phyloP scores from a whole-genome alignment of 2,888 invertebrate genomes.

The Acronicta aceris region DNA sequence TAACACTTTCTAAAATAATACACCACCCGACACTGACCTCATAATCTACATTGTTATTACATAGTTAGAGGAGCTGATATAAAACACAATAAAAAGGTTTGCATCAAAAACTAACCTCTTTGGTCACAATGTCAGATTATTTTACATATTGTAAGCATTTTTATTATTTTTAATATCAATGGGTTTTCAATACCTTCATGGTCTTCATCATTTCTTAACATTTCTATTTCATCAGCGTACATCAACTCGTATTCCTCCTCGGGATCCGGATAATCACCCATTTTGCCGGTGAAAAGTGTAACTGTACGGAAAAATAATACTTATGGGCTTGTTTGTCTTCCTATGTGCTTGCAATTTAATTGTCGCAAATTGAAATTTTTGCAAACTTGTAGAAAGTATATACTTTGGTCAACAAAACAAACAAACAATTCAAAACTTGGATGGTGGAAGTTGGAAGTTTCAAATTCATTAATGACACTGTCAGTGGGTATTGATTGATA shows the following conservation, averaged over 20 bases:
- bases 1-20: no score
- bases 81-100: background rate
- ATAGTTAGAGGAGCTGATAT: no score
- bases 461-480: no score
- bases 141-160: background rate
- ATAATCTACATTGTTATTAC: no score
- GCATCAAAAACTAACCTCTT: conserved; percentile 17
- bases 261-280: conserved; percentile 88
- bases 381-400: no score
- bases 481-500: no score
- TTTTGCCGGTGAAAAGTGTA: conserved; percentile 50
- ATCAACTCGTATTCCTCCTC: conserved; percentile 92
- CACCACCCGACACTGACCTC: no score
- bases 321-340: background rate
- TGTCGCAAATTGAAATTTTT: no score
- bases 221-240: conserved; percentile 92
- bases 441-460: no score
- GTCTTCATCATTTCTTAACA: conserved; percentile 87
- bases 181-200: conserved; percentile 62
- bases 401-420: no score
- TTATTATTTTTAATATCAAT: background rate
- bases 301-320: background rate
- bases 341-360: background rate
- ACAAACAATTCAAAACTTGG: no score
- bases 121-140: background rate